Evolutionary conservation across 2,797 vertebrate genomes (phyloP), one percentile per base, ranked within the genome.

Genomic region (Sorex maritimensis): DNA sequence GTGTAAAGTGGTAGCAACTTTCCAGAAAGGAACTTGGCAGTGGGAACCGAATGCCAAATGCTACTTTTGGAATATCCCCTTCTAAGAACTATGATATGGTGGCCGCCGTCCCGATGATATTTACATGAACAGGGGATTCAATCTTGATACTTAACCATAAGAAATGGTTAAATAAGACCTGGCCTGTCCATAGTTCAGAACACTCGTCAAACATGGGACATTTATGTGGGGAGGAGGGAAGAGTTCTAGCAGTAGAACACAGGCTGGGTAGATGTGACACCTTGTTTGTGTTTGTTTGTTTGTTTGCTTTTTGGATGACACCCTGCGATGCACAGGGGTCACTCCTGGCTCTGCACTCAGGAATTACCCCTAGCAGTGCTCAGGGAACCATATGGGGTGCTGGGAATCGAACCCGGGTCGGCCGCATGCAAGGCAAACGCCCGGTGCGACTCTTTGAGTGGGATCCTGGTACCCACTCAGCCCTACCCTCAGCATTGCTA

Each of bases 1-100:
- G 52, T 68, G 58, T 91, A 41, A 82, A 73, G 52, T 44, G 52
- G 80, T 34, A 81, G 80, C 69, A 77, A 88, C 73, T 74, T 88
- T 86, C 44, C 52, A 28, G 67, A 89, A 88, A 93, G 52, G 23
- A 81, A 49, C 65, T 28, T 89, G 87, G 68, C 80, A 81, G 55
- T 69, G 69, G 12, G 58, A 30, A 17, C 75, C 67, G 58, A 38
- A 34, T 82, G 58, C 28, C 67, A n/a, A 30, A 73, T 84, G 89
- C 52, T 65, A 21, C 52, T 30, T 81, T 38, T 19, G 65, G 82
- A 72, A 72, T 67, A 58, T 23, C 46, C 19, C 30, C 24, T 65
- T 72, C 82, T 73, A 55, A 71, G 41, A 58, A 86, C 77, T 72
- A 77, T 73, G 92, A 75, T 72, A 71, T 61, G 46, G 21, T 41